phyloP scores from a whole-genome alignment of 2,888 invertebrate species.

The Patella ulyssiponensis region DNA sequence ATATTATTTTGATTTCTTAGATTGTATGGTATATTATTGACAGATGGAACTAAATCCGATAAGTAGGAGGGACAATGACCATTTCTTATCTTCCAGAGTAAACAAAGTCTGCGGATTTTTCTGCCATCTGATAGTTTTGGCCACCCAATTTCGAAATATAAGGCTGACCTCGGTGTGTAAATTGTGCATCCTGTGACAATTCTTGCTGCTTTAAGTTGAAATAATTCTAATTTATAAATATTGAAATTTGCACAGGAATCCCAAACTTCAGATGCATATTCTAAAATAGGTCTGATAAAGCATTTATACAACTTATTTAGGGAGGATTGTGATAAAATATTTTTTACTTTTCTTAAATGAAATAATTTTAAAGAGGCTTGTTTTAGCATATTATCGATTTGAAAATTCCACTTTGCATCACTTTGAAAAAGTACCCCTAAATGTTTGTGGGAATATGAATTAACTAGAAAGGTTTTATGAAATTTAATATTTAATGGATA shows the following conservation, averaged over 20 bases:
- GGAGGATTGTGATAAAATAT: background rate
- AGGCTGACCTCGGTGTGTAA: background rate
- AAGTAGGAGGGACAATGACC: background rate
- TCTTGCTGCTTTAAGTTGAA: background rate
- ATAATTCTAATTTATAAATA: background rate
- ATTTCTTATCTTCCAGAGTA: background rate
- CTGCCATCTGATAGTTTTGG: slow-evolving; percentile 3
- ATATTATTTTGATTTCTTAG: no score
- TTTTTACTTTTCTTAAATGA: background rate
- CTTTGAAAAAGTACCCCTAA: background rate
- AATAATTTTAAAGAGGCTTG: background rate
- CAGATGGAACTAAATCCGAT: background rate
- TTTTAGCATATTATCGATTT: background rate
- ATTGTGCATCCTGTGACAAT: background rate
- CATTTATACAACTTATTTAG: background rate
- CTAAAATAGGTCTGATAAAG: background rate
- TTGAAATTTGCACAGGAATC: background rate
- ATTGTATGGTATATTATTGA: no score
- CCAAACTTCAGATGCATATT: background rate
- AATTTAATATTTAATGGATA: background rate
- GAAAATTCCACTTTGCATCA: background rate
- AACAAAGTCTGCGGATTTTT: background rate
- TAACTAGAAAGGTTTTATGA: background rate
- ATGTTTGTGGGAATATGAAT: background rate
- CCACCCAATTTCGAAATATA: slow-evolving; percentile 4